These are phyloP conservation scores for Tachyglossus aculeatus DNA, from an alignment of 2,797 vertebrate species.

Conservation along the genomic window DNA sequence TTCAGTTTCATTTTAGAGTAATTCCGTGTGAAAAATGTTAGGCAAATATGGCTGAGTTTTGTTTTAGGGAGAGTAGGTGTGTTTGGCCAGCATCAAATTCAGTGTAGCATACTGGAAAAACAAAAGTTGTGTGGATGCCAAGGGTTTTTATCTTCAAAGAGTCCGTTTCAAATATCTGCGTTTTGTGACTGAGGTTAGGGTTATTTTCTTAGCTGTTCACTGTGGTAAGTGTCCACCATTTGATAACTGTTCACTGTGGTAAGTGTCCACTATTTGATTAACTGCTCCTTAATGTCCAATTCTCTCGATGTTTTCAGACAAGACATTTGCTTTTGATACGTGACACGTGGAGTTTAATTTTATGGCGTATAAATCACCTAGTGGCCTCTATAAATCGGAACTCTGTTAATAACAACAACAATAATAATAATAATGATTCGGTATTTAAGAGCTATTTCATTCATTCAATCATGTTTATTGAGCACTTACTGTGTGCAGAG, in stretches of 20 bases:
- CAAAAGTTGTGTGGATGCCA: slow-evolving; percentile 2
- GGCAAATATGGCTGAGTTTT: not conserved
- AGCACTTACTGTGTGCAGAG: no score
- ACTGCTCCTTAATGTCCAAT: not conserved
- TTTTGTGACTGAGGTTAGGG: not conserved
- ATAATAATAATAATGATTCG: no score
- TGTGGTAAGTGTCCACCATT: not conserved
- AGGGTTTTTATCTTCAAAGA: not conserved
- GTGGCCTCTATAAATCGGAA: slow-evolving; percentile 2
- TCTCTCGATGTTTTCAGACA: not conserved
- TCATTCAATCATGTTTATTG: no score
- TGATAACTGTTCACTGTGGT: slow-evolving; percentile 12
- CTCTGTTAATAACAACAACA: no score
- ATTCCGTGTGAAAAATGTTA: slow-evolving; percentile 20
- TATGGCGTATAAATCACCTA: not conserved
- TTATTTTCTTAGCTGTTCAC: not conserved
- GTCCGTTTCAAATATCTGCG: not conserved
- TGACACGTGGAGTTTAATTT: not conserved
- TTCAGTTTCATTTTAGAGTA: slow-evolving; percentile 17
- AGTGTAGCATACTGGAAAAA: not conserved
- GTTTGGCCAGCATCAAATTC: slow-evolving; percentile 13
- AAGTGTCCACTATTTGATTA: not conserved
- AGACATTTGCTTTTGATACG: not conserved
- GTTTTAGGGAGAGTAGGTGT: not conserved
- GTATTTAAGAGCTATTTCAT: no score